phyloP scores from a whole-genome alignment of 2,888 invertebrate species.

The Frankliniella fusca region DNA sequence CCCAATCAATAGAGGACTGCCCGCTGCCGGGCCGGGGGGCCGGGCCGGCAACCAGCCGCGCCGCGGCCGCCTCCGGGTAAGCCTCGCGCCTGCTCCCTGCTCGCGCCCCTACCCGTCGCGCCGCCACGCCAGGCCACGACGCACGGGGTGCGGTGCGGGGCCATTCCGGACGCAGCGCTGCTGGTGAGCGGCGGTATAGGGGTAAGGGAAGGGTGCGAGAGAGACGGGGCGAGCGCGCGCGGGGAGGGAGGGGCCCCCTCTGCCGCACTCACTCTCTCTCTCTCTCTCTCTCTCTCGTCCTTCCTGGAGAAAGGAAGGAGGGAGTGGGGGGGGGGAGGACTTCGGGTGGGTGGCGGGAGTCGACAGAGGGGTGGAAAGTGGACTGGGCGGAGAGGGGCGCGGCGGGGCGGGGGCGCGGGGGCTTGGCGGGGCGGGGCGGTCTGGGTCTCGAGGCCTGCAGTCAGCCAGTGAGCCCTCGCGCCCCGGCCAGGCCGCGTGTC shows the following conservation, averaged over 20 bases:
- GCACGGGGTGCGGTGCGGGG: neutral
- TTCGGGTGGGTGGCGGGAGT: neutral
- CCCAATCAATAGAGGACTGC: conserved; percentile 20
- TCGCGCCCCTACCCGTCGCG: neutral
- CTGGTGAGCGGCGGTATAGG: neutral
- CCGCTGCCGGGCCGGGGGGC: neutral
- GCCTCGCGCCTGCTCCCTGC: neutral
- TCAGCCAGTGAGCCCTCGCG: neutral
- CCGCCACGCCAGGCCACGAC: neutral
- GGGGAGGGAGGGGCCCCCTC: neutral
- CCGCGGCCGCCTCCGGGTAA: neutral
- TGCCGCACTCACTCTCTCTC: neutral
- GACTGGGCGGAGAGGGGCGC: neutral
- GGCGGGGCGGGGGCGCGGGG: neutral
- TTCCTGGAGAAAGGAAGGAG: neutral
- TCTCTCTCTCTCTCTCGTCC: neutral
- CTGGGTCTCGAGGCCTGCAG: neutral
- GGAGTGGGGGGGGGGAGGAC: neutral
- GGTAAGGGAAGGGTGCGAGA: neutral
- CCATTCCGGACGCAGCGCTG: neutral
- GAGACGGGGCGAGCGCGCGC: neutral
- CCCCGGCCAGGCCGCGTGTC: neutral
- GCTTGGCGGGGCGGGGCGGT: neutral
- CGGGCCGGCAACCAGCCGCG: neutral
- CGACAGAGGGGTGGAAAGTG: neutral